Evolutionary conservation across 2,888 invertebrate species (phyloP), one percentile per base, ranked within the genome.

Genomic region (Drosophila prolongata): DNA sequence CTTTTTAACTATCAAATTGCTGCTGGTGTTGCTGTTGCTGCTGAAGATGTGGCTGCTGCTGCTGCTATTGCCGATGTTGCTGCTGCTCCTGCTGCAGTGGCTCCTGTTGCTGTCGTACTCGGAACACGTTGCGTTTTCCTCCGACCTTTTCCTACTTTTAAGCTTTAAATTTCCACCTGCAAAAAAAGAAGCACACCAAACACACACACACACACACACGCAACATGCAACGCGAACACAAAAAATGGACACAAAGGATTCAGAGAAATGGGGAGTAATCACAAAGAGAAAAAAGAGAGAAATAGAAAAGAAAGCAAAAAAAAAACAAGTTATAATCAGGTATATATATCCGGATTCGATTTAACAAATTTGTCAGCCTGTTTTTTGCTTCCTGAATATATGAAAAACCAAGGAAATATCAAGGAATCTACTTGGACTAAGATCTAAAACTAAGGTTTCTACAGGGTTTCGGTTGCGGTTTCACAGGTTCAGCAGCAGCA

Each of bases 101-200:
- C 40, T 44, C 44, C 44, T 30, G 16, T 38, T 34, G 24, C 34
- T 27, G 46, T 16, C 13, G 24, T 13, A 35, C 8, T 13, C 43
- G 24, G 16, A 24, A 13, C 37, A 10, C 37, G 35, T 2, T 24
- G 27, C 27, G 59, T 56, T 64, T 46, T 80, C 67, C 59, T 64
- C 27, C 16, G 35, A 49, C 49, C 19, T 76, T 78, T 68, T 79
- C 67, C 78, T 84, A 82, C 86, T 56, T 78, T 86, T 90, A 85
- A 86, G 85, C 79, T 83, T 90, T 78, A 87, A 79, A 81, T 78
- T 87, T 80, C 87, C 87, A 91, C 88, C 91, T 91, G 91, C 74
- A 91, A 91, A 80, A 76, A 79, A 77, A 65, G 67, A 65, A 47
- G 68, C 54, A 66, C 66, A 65, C 49, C 65, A 44, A 40, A 42